Conservation (phyloP, 2,113 vertebrate genomes). For the Oophaga pumilio region DNA sequence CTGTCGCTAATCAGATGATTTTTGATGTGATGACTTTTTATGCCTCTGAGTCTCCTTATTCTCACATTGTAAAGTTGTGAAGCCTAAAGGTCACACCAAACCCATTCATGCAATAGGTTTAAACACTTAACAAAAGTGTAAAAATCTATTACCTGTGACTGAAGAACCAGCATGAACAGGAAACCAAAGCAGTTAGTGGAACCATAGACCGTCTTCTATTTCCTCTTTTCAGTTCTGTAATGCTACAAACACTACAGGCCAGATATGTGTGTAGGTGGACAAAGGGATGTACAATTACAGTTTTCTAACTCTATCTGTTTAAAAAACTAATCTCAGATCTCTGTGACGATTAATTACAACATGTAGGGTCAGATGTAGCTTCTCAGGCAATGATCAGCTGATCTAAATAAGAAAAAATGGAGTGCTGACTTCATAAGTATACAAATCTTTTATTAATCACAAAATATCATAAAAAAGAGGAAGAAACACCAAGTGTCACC, state of each 20-base stretch:
- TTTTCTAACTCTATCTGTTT: not conserved
- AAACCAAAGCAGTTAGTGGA: constrained; percentile 41
- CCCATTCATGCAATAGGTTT: not conserved
- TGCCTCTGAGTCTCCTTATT: not conserved
- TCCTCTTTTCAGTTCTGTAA: constrained; percentile 50
- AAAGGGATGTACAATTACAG: not conserved
- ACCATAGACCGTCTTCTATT: not conserved
- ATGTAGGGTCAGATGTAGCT: no score
- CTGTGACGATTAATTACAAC: no score
- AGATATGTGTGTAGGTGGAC: constrained; percentile 7
- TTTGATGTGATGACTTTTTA: not conserved
- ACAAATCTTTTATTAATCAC: no score
- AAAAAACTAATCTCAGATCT: no score
- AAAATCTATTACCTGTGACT: not conserved
- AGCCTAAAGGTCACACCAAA: not conserved
- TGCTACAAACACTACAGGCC: not conserved
- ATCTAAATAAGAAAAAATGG: no score
- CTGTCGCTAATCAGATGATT: not conserved
- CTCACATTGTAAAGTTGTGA: not conserved
- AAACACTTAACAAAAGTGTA: not conserved
- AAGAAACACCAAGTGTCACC: no score
- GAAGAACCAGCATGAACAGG: constrained; percentile 29
- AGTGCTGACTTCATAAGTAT: no score
- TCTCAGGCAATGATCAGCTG: no score
- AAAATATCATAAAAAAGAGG: no score